Conservation (phyloP, 2,888 invertebrate genomes). For the Ctena decussata region DNA sequence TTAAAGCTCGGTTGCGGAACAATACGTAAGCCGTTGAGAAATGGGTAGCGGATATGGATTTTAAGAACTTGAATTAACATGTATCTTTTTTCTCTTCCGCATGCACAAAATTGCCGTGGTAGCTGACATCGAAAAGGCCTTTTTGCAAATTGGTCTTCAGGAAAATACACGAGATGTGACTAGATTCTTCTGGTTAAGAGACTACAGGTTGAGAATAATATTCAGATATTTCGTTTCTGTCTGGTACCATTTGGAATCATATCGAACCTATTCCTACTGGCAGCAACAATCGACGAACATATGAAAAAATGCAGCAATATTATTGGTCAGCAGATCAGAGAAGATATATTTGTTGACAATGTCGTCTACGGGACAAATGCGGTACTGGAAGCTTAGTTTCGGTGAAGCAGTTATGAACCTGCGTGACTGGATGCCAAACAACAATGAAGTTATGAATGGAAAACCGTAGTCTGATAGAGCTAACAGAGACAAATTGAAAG, state of each 20-base stretch:
- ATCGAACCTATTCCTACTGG: neutral
- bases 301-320: neutral
- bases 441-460: neutral
- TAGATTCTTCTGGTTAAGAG: slow-evolving; percentile 25
- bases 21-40: no score
- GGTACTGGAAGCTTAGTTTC: neutral
- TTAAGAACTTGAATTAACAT: neutral
- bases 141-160: no score
- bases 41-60: no score
- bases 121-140: no score
- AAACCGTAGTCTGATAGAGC: neutral
- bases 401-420: slow-evolving; percentile 22
- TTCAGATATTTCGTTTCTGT: neutral
- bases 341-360: slow-evolving; percentile 9
- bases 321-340: neutral
- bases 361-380: neutral
- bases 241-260: slow-evolving; percentile 2
- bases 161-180: slow-evolving; percentile 16
- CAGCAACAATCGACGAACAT: neutral
- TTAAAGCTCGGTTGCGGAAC: no score
- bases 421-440: slow-evolving; percentile 21
- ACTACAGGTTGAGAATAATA: neutral
- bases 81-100: slow-evolving; percentile 20
- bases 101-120: slow-evolving; percentile 3
- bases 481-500: neutral